Percentiles rank a stretch among this genome's conserved stretches.
Conservation (phyloP, 1,140 invertebrate genomes). For the Schmidtea mediterranea region DNA sequence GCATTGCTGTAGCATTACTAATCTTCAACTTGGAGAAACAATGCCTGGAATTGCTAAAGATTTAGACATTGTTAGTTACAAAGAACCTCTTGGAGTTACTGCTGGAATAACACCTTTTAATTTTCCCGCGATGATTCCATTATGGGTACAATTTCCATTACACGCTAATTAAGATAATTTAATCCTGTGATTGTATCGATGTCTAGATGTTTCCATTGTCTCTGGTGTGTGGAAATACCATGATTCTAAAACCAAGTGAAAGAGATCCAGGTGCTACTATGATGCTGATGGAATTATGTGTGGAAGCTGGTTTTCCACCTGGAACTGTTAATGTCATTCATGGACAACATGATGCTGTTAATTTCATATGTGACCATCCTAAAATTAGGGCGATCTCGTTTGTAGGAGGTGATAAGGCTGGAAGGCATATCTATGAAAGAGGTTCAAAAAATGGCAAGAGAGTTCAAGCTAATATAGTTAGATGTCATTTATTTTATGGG, state of each 20-base stretch:
- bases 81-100: conserved; percentile 58
- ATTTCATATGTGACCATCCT: conserved; percentile 84
- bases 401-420: conserved; percentile 79
- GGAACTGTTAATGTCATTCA: conserved; percentile 86
- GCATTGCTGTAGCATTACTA: conserved; percentile 68
- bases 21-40: conserved; percentile 65
- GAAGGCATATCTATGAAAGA: conserved; percentile 75
- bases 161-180: background rate
- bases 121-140: conserved; percentile 96
- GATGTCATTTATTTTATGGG: conserved; percentile 2
- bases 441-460: conserved; percentile 66
- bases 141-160: conserved; percentile 50
- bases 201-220: conserved; percentile 63
- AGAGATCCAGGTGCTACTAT: conserved; percentile 81
- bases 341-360: conserved; percentile 65
- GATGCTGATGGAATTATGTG: conserved; percentile 61
- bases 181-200: background rate
- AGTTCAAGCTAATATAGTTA: conserved; percentile 74
- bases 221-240: conserved; percentile 55
- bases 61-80: conserved; percentile 41
- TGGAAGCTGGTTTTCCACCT: conserved; percentile 64
- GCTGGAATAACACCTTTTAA: conserved; percentile 50
- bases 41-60: conserved; percentile 65
- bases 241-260: conserved; percentile 60
- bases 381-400: conserved; percentile 91